Evolutionary conservation across 2,888 invertebrate genomes (phyloP).

Genomic region (Pristionchus arcanus): DNA sequence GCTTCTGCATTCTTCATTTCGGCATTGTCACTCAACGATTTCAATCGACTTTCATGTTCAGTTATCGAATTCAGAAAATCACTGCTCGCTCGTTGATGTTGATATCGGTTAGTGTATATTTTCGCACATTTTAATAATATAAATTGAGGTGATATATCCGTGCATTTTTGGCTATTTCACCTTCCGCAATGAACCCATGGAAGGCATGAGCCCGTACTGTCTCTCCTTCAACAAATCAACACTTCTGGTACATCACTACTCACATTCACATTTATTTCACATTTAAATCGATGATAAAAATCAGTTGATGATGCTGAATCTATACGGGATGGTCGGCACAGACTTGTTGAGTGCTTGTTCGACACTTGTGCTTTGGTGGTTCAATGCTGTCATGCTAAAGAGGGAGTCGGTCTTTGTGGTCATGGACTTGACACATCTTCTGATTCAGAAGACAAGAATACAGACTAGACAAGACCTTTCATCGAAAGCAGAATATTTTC

Average conservation of each 20-base stretch:
- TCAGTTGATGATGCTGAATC: not conserved
- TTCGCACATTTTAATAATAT: not conserved
- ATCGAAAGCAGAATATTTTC: not conserved
- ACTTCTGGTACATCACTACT: not conserved
- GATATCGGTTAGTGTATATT: not conserved
- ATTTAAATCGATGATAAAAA: not conserved
- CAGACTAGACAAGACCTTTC: slow-evolving; percentile 1
- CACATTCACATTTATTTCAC: too few relatives aligned
- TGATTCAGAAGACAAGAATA: not conserved
- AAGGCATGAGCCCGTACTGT: not conserved
- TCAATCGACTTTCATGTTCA: not conserved
- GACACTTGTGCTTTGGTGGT: not conserved
- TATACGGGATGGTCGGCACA: not conserved
- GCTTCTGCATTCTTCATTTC: slow-evolving; percentile 2
- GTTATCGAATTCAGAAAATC: not conserved
- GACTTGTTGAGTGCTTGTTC: not conserved
- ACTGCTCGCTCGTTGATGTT: not conserved
- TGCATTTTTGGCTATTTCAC: not conserved
- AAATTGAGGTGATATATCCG: not conserved
- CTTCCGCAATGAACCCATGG: not conserved
- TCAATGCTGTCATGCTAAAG: not conserved
- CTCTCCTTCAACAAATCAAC: not conserved
- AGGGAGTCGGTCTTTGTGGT: not conserved
- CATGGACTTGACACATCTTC: not conserved
- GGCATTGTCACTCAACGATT: not conserved